Evolutionary conservation across 2,888 invertebrate genomes (phyloP).

Genomic region (Eumacrocentrus americanus): DNA sequence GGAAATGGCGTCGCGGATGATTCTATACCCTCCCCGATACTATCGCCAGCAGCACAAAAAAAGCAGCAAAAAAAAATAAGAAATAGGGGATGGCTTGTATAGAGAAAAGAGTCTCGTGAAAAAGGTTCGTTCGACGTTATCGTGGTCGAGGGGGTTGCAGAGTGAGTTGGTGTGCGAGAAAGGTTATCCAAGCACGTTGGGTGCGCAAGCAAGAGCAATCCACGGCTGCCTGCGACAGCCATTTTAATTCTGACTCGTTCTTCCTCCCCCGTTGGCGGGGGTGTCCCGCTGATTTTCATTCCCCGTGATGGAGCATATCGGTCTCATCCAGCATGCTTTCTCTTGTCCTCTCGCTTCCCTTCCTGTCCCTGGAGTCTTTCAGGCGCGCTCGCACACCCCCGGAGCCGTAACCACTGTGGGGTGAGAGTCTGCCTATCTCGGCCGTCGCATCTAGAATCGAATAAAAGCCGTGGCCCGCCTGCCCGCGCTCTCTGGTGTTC

Average conservation of each 20-base stretch:
- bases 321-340: constrained; percentile 34
- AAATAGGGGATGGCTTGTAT: not conserved
- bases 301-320: constrained; percentile 45
- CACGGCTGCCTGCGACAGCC: constrained; percentile 43
- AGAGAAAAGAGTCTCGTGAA: constrained; percentile 3
- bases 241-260: constrained; percentile 43
- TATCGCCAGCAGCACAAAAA: constrained; percentile 15
- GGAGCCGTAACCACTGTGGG: constrained; percentile 4
- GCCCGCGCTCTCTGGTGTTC: constrained; percentile 8
- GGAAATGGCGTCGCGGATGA: constrained; percentile 21
- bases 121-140: constrained; percentile 29
- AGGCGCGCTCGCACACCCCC: constrained; percentile 5
- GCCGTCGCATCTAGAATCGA: constrained; percentile 55
- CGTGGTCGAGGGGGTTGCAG: constrained; percentile 11
- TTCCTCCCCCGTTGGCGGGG: constrained; percentile 24
- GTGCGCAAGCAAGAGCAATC: constrained; percentile 32
- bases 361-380: constrained; percentile 12
- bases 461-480: constrained; percentile 42
- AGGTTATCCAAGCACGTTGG: constrained; percentile 15
- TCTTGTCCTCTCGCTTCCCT: constrained; percentile 20
- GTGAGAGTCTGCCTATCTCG: constrained; percentile 45
- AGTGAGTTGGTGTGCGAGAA: constrained; percentile 4
- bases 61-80: not conserved
- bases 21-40: constrained; percentile 15
- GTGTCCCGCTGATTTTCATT: constrained; percentile 52